These are phyloP conservation scores for Morone chrysops DNA, from an alignment of 2,113 vertebrate species.

Conservation along the genomic window DNA sequence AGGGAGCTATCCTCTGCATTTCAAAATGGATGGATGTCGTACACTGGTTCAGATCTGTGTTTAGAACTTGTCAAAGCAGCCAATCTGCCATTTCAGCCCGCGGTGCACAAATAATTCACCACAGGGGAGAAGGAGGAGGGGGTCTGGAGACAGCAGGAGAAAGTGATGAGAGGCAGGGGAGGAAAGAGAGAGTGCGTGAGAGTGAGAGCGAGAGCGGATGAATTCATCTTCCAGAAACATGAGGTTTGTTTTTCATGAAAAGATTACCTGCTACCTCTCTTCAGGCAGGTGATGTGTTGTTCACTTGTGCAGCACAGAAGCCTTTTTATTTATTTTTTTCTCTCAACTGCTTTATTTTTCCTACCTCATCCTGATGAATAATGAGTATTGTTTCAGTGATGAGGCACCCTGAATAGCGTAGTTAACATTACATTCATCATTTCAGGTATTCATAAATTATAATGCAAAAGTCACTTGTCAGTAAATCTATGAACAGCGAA, in stretches of 20 bases:
- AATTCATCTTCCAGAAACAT: slow-evolving; percentile 50
- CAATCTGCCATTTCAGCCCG: slow-evolving; percentile 48
- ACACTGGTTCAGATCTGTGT: slow-evolving; percentile 37
- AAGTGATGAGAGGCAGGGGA: slow-evolving; percentile 23
- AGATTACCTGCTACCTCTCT: slow-evolving; percentile 28
- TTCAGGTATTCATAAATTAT: not conserved
- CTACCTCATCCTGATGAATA: slow-evolving; percentile 27
- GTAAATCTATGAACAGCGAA: not conserved
- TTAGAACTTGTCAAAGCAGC: slow-evolving; percentile 57
- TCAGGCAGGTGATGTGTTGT: slow-evolving; percentile 30
- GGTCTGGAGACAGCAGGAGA: slow-evolving; percentile 10
- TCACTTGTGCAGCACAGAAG: slow-evolving; percentile 26
- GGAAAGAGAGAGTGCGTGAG: not conserved
- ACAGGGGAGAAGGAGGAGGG: slow-evolving; percentile 27
- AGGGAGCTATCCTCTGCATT: slow-evolving; percentile 1
- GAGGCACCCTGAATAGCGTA: not conserved
- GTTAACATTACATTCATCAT: not conserved
- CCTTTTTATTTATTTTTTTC: not conserved
- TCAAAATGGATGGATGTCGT: slow-evolving; percentile 22
- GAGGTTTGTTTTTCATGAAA: slow-evolving; percentile 39
- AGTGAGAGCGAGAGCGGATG: not conserved
- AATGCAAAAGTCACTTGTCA: not conserved
- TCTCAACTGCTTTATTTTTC: not conserved
- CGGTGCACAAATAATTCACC: slow-evolving; percentile 58
- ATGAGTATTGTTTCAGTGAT: not conserved